Base-by-base conservation (phyloP, 2,888 invertebrate species). In the Microplitis manilae region DNA sequence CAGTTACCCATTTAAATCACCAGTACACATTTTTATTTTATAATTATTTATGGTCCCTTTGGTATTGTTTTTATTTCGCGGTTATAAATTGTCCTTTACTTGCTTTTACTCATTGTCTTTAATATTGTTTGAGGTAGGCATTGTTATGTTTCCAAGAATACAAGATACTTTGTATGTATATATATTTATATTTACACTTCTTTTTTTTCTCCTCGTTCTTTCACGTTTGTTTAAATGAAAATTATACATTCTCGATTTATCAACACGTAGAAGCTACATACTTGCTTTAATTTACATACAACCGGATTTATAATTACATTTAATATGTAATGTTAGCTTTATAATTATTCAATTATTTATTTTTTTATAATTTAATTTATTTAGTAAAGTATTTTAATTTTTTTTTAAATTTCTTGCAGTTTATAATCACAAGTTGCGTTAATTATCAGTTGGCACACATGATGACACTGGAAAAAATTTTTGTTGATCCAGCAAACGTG, bases 101-200 rank as follows among this genome's bases (percentile, higher is more conserved):
- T 40, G 41, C 15, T 67, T 8, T 13, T 30, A 9, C 59, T 73
- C 67, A 62, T 40, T 40, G n/a, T 68, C 30, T 41, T 70, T 38
- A 59, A 68, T 38, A 30, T 71, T 61, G 38, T 2, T 59, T 77
- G 72, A 62, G 68, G 62, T 73, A 62, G 60, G 73, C 73, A 73
- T 77, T 77, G 68, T 64, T 73, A 1, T 40, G 60, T 68, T 77
- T 68, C 62, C 38, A 64, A 9, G 50, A 72, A 73, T 73, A 5
- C 38, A 68, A 13, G 41, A 7, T 15, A 20, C 5, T 60, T 70
- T 17, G 20, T 13, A 8, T 17, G 20, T 13, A 8, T 17, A 61
- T 60, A 38, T 20, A 20, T 65, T 15, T 62, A 5, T 65, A 65
- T 65, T 13, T 38, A 65, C 65, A 65, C 65, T 17, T 68, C 1